Conservation (phyloP, 2,888 invertebrate genomes). For the Portevinia maculata region DNA sequence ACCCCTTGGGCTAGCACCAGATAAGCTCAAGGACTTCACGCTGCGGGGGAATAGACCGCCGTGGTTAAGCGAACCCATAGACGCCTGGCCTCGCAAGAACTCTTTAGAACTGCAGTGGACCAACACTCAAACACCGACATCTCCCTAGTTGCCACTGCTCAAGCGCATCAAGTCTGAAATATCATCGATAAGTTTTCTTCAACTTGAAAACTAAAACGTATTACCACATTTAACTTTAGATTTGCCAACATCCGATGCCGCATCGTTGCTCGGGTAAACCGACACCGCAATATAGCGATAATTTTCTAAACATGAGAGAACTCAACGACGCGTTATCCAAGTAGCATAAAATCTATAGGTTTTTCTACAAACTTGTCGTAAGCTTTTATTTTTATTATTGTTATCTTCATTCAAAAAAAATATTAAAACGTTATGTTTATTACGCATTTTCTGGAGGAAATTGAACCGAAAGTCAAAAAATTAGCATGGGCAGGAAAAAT, state of each 20-base stretch:
- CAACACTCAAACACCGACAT: background rate
- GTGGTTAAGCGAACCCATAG: background rate
- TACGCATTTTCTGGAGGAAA: too few relatives aligned
- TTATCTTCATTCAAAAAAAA: too few relatives aligned
- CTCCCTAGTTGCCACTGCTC: background rate
- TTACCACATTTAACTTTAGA: slow-evolving; percentile 13
- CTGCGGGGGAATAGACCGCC: slow-evolving; percentile 1
- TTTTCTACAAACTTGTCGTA: too few relatives aligned
- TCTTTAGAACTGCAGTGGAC: background rate
- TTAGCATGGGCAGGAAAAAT: too few relatives aligned
- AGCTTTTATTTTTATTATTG: too few relatives aligned
- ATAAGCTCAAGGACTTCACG: background rate
- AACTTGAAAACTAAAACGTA: background rate
- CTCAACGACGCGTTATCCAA: too few relatives aligned
- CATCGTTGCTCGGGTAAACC: too few relatives aligned
- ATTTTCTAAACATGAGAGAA: too few relatives aligned
- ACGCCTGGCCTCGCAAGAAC: background rate
- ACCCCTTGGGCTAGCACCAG: background rate
- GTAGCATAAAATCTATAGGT: too few relatives aligned
- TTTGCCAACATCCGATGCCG: background rate
- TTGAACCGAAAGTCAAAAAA: too few relatives aligned
- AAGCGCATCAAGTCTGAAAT: slow-evolving; percentile 1
- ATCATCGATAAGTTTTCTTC: slow-evolving; percentile 6
- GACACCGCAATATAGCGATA: too few relatives aligned
- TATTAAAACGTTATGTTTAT: too few relatives aligned